Base-by-base conservation (phyloP, 2,797 vertebrate species). In the Sebastes alutus region DNA sequence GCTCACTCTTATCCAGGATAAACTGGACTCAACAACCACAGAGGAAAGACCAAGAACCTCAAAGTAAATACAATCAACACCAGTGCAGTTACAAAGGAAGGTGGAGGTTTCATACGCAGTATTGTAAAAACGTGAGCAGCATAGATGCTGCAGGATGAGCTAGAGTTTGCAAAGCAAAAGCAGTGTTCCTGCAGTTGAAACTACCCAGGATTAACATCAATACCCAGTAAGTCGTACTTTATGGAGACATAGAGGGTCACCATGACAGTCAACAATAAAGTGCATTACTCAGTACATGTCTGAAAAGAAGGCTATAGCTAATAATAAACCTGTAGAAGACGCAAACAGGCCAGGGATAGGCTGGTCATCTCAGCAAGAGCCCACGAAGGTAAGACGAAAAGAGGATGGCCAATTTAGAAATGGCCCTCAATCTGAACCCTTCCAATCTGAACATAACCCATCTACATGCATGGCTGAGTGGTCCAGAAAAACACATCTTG, bases 401-500 rank as follows among this genome's bases (percentile, higher is more conserved):
- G 64, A 49, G 27, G 29, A 54, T 32, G 63, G 20, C 20, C 20
- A 33, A 55, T n/a, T 18, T 16, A 32, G 55, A 23, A 52, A 35
- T 20, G 6, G 2, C 63, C 25, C 23, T 67, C 13, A 54, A 27
- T 54, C 30, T 49, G 42, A 49, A 49, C 16, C 46, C 25, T 33
- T 22, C 52, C 56, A 33, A 7, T 22, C n/a, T 10, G 23, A 70
- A 49, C 25, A 72, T 11, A 22, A 73, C 23, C 9, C 12, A 29
- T 71, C 20, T n/a, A 18, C 30, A 27, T 56, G 30, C 27, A 30
- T 12, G 23, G 18, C 25, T 27, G 27, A 65, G 38, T 33, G 72
- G 30, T 72, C 46, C 55, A 63, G 30, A 83, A 59, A 76, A 61
- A 81, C 62, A 30, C 10, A 16, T 63, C 52, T 72, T 56, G 18